A percentile compares a stretch with the other conserved stretches of the same genome.
phyloP scores from a whole-genome alignment of 2,113 vertebrate species.

The Onychostoma macrolepis region DNA sequence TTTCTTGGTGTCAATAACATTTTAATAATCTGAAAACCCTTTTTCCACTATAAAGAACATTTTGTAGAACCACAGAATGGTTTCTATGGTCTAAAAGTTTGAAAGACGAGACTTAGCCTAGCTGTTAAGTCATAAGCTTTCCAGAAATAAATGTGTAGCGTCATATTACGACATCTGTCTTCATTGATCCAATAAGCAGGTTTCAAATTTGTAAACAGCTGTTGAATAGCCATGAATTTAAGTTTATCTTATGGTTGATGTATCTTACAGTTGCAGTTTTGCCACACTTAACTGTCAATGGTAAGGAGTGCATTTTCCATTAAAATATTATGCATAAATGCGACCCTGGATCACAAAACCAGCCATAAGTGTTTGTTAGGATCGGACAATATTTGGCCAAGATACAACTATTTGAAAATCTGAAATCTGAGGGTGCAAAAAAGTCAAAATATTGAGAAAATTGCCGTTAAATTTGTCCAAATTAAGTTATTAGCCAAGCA shows the following conservation, averaged over 20 bases:
- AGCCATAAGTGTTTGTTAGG: no score
- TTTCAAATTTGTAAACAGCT: background rate
- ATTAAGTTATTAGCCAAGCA: no score
- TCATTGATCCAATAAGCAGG: background rate
- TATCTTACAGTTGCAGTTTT: background rate
- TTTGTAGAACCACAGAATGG: no score
- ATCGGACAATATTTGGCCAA: no score
- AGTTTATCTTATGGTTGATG: background rate
- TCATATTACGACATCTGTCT: background rate
- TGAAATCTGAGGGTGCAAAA: no score
- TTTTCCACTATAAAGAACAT: no score
- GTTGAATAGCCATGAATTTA: background rate
- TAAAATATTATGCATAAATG: background rate
- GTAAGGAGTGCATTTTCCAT: background rate
- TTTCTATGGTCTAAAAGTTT: no score
- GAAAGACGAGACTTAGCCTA: no score
- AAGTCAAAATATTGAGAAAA: no score
- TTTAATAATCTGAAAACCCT: background rate
- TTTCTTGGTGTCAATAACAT: background rate
- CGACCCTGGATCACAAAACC: no score
- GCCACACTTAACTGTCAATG: background rate
- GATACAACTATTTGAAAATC: no score
- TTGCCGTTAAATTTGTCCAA: no score
- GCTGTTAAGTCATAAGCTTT: background rate
- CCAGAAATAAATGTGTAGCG: background rate